Conservation (phyloP, 2,113 vertebrate genomes). For the Noturus placidus region DNA sequence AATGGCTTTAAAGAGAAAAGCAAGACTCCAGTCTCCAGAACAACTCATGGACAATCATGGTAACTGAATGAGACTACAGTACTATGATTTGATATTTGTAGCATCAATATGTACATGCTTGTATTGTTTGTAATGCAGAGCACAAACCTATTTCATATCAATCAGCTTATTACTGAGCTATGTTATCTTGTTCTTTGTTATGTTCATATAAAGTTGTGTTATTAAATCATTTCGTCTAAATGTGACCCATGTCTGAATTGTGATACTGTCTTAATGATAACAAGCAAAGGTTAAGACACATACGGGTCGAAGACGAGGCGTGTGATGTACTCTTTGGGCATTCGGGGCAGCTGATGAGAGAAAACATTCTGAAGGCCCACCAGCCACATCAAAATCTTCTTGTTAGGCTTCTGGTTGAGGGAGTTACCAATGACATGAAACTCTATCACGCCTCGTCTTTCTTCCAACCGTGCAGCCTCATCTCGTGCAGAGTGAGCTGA, state of each 20-base stretch:
- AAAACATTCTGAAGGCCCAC: constrained; percentile 98
- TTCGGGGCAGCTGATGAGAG: constrained; percentile 95
- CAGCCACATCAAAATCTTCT: constrained; percentile 97
- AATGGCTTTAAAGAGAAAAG: too few species aligned
- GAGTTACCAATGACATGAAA: constrained; percentile 98
- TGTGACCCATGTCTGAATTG: background rate
- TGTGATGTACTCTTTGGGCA: constrained; percentile 99
- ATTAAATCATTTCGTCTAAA: background rate
- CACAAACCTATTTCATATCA: background rate
- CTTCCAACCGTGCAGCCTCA: constrained; percentile 90
- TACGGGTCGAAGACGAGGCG: constrained; percentile 96
- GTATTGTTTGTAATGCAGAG: background rate
- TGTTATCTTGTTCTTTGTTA: background rate
- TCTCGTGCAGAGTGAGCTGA: constrained; percentile 94
- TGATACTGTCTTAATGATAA: background rate
- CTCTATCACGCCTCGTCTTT: constrained; percentile 93
- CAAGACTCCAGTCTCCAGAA: too few species aligned
- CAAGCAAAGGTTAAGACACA: constrained; percentile 58
- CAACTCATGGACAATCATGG: too few species aligned
- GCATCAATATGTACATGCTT: background rate
- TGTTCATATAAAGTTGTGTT: background rate
- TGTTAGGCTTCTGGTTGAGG: constrained; percentile 95
- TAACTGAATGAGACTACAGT: too few species aligned
- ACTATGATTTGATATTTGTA: too few species aligned
- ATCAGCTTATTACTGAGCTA: background rate